phyloP scores from a whole-genome alignment of 2,113 vertebrate species.

The Caretta caretta region DNA sequence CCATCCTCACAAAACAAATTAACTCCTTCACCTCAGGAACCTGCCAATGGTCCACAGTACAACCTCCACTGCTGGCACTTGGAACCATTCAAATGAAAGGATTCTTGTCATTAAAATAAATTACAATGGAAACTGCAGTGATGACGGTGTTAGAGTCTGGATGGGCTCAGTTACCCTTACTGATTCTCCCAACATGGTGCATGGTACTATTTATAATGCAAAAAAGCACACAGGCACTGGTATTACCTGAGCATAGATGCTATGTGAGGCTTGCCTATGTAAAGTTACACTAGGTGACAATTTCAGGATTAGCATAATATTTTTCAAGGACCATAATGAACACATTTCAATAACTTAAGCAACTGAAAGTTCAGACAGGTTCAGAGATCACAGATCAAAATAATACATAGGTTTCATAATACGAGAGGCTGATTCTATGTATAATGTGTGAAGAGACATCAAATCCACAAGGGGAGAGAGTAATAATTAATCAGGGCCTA shows the following conservation, averaged over 20 bases:
- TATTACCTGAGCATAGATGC: not conserved
- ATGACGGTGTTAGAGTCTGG: not conserved
- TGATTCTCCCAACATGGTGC: not conserved
- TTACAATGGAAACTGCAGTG: not conserved
- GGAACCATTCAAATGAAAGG: not conserved
- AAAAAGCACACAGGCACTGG: not conserved
- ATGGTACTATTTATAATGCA: not conserved
- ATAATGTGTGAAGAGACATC: not conserved
- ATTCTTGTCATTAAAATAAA: not conserved
- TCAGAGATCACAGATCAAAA: not conserved
- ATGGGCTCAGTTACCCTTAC: not conserved
- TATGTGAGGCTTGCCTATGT: not conserved
- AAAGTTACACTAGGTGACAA: not conserved
- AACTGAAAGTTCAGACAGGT: not conserved
- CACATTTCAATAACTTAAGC: not conserved
- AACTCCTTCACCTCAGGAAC: not conserved
- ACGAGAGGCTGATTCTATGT: not conserved
- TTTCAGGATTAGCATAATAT: not conserved
- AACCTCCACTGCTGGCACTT: not conserved
- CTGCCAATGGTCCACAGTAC: not conserved
- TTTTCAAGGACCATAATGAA: not conserved
- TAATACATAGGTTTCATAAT: not conserved
- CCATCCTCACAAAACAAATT: not conserved
- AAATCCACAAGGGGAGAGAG: not conserved
- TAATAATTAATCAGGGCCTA: not conserved